Evolutionary conservation across 1,140 invertebrate genomes (phyloP).

Genomic region (Chironomus tepperi): DNA sequence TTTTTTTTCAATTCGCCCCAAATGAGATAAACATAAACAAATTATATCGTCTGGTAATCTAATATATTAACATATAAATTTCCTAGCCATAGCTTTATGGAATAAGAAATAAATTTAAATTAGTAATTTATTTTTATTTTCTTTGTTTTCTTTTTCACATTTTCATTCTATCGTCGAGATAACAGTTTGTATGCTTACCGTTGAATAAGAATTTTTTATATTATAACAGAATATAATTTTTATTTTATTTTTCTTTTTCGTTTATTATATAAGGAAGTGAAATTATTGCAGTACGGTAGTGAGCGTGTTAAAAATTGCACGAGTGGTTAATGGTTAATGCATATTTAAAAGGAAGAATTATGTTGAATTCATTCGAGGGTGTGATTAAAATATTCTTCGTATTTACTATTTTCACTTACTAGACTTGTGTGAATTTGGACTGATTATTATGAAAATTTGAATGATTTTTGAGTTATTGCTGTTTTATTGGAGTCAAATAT

Average conservation of each 20-base stretch:
- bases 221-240: background rate
- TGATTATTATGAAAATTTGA: too few relatives aligned
- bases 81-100: background rate
- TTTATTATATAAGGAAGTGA: background rate
- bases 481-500: too few relatives aligned
- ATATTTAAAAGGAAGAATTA: background rate
- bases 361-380: background rate
- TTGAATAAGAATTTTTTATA: background rate
- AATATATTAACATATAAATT: slow-evolving; percentile 24
- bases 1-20: background rate
- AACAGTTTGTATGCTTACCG: background rate
- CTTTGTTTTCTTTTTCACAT: background rate
- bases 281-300: background rate
- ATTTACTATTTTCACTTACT: background rate
- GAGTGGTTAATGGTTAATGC: background rate
- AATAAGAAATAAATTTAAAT: slow-evolving; percentile 23
- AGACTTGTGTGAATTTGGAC: background rate
- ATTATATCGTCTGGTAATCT: slow-evolving; percentile 22
- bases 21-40: slow-evolving; percentile 23
- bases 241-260: background rate
- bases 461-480: too few relatives aligned
- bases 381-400: background rate
- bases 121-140: background rate
- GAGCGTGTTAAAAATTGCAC: background rate
- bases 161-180: background rate